These are phyloP conservation scores for Nephrotoma appendiculata DNA, from an alignment of 2,888 invertebrate species.

Conservation along the genomic window DNA sequence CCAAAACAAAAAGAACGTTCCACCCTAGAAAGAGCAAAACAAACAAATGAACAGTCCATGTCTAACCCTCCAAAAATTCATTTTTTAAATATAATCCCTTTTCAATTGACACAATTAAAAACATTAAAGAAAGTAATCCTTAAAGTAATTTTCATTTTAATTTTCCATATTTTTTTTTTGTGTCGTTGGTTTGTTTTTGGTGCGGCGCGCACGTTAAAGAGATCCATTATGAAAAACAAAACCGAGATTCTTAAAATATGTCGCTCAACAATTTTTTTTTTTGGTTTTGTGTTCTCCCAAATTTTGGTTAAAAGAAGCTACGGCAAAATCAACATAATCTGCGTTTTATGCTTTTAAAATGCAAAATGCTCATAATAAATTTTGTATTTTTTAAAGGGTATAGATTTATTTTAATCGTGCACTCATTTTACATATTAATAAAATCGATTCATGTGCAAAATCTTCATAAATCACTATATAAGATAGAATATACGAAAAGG, in stretches of 20 bases:
- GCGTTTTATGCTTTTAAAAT: background rate
- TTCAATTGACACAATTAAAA: background rate
- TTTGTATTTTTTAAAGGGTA: background rate
- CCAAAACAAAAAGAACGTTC: background rate
- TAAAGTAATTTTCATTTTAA: background rate
- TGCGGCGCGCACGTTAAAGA: background rate
- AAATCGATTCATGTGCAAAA: background rate
- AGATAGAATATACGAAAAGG: background rate
- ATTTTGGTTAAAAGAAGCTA: background rate
- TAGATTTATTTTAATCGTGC: background rate
- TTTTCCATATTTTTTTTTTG: background rate
- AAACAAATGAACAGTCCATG: background rate
- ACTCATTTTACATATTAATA: background rate
- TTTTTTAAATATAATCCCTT: background rate
- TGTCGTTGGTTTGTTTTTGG: background rate
- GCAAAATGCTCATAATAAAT: background rate
- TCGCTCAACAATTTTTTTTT: background rate
- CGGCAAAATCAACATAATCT: background rate
- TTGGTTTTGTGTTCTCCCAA: background rate
- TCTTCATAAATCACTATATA: background rate
- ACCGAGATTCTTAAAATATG: background rate
- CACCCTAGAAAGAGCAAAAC: background rate
- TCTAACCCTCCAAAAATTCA: background rate
- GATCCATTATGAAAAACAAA: background rate
- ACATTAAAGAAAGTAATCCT: background rate